phyloP scores from a whole-genome alignment of 2,888 invertebrate species.

The Erebia aethiops region DNA sequence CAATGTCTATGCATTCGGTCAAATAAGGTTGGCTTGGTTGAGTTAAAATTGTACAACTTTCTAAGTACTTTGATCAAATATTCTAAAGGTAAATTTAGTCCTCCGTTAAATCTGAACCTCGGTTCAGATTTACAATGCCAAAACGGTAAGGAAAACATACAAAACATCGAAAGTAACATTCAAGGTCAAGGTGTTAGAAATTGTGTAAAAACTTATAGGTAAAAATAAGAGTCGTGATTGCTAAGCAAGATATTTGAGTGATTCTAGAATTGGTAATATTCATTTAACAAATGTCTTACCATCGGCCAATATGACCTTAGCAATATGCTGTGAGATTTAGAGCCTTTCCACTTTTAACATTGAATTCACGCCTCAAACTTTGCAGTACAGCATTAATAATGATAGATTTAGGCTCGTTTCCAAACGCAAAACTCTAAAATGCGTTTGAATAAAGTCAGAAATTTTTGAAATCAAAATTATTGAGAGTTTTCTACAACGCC shows the following conservation, averaged over 20 bases:
- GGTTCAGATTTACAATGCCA: not conserved
- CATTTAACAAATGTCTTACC: not conserved
- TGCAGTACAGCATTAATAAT: not conserved
- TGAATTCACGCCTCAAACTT: not conserved
- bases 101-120: not conserved
- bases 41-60: not conserved
- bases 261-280: constrained; percentile 1
- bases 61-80: not conserved
- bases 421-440: too few species aligned
- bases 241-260: not conserved
- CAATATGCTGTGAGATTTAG: constrained; percentile 26
- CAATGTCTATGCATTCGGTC: not conserved
- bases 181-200: constrained; percentile 10
- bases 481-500: not conserved
- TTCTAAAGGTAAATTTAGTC: not conserved
- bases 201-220: not conserved
- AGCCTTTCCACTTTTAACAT: constrained; percentile 15
- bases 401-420: too few species aligned
- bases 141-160: constrained; percentile 2
- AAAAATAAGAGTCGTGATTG: constrained; percentile 3
- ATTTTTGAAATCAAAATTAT: too few species aligned
- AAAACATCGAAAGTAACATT: not conserved
- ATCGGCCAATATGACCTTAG: constrained; percentile 53
- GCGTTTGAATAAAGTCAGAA: too few species aligned
- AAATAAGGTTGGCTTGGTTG: not conserved